Evolutionary conservation across 1,140 invertebrate species (phyloP), one percentile per base, ranked within the genome.

Genomic region (Aphelinus atriplicis): DNA sequence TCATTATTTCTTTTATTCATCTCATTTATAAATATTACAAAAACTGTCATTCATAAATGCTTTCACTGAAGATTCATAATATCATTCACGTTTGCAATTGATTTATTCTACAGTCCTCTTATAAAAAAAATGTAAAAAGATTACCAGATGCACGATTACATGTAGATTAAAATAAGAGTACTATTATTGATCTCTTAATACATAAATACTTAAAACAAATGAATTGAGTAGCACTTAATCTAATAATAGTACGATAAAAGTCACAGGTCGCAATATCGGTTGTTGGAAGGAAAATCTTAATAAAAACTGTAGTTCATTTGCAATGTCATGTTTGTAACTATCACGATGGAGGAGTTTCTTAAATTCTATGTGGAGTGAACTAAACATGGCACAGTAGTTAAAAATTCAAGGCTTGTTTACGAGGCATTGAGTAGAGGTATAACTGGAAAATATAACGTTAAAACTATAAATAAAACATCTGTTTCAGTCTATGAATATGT

Each of bases 1-100:
- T 26, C 26, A 26, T 26, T 26, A 26, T 46, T 70, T 64, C 63
- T 61, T 75, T 69, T 69, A 69, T 75, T 75, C 64, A 75, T 68
- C 63, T 74, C 72, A 75, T 64, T 58, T 69, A 69, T 69, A 75
- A 69, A 75, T 75, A 74, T 64, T 75, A 75, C 73, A 75, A 64
- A 63, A 74, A 7, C 45, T 68, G 67, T 75, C 73, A 75, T 10
- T 70, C 48, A 75, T 63, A 69, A 69, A 74, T 74, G 66, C 51
- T 50, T 75, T 70, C 47, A 70, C 56, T 63, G 58, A 69, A 64
- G 62, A 75, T 69, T 70, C 63, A 53, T 73, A 69, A 70, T 75
- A 75, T 64, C 66, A 69, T 75, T 69, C 64, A 75, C 61, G 64
- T 3, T 69, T 63, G 67, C 69, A 69, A 64, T 69, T 50, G 70